Evolutionary conservation across 2,888 invertebrate species (phyloP), one percentile per base, ranked within the genome.

Genomic region (Poecilobothrus nobilitatus): DNA sequence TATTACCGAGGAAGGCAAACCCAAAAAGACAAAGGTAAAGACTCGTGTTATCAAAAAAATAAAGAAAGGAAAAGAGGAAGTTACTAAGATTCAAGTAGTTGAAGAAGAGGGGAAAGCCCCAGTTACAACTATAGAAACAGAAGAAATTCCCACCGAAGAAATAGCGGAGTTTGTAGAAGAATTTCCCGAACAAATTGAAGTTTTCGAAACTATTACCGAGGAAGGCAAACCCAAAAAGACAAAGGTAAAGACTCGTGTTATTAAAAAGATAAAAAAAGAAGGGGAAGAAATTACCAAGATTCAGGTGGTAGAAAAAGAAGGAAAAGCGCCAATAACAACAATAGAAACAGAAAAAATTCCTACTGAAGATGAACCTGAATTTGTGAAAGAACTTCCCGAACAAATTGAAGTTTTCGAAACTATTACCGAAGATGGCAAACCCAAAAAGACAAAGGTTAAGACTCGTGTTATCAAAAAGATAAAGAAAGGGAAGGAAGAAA

Each of bases 1-100:
- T 8, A 71, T 70, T 6, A 75, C 75, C 21, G 74, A 78, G 66
- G 74, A 77, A 69, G 80, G 79, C 4, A 79, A 78, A 67, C 73
- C 76, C 0, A 77, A 76, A 27, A 77, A 76, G 72, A 77, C 74
- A 3, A 77, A 76, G 12, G 78, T 77, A 0, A 80, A 79, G 20
- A 82, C 78, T 66, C 79, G 79, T 0, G 73, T 78, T 0, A 80
- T 80, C 2, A 83, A 79, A 70, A 81, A 79, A 70, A 76, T 75
- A 66, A 77, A 72, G 71, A 82, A 78, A 76, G 61, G 81, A 62
- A 80, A 79, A 74, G 76, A 78, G 71, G 79, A 79, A 75, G 74
- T 74, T 37, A 80, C 80, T 5, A 78, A 80, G 73, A 79, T 80
- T 63, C 69, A 73, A 66, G 75, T 81, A 3, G 76, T 81, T 37